Evolutionary conservation across 64 coral and sea anemone species (phyloP).

Genomic region (Cladopsammia gracilis): DNA sequence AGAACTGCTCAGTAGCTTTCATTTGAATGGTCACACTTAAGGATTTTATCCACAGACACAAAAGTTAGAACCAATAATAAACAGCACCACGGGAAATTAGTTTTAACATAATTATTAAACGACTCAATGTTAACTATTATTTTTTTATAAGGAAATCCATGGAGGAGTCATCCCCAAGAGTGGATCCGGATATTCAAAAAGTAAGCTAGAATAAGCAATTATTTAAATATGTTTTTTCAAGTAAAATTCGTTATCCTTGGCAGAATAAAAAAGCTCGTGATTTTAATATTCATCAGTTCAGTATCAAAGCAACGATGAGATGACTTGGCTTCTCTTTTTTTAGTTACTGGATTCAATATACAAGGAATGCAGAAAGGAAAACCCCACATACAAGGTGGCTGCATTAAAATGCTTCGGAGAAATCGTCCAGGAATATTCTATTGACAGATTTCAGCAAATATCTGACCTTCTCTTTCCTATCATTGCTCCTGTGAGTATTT

Average conservation of each 20-base stretch:
- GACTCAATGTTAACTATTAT: no score
- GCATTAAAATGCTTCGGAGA: constrained; percentile 87
- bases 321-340: neutral
- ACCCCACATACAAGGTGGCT: constrained; percentile 81
- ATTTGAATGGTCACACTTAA: no score
- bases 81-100: neutral
- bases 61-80: neutral
- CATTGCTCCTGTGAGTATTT: constrained; percentile 76
- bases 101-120: neutral
- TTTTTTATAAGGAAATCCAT: constrained; percentile 47
- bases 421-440: constrained; percentile 78
- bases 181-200: constrained; percentile 49
- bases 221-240: no score
- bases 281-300: no score
- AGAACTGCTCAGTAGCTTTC: no score
- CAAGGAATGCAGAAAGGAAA: constrained; percentile 89
- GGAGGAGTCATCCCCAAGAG: constrained; percentile 22
- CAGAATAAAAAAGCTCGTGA: no score
- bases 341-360: constrained; percentile 81
- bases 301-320: neutral
- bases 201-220: neutral
- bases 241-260: no score
- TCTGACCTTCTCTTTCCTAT: constrained; percentile 89
- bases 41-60: no score
- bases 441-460: constrained; percentile 81